Evolutionary conservation across 2,113 vertebrate genomes (phyloP), one percentile per base, ranked within the genome.

Genomic region (Albula glossodonta): DNA sequence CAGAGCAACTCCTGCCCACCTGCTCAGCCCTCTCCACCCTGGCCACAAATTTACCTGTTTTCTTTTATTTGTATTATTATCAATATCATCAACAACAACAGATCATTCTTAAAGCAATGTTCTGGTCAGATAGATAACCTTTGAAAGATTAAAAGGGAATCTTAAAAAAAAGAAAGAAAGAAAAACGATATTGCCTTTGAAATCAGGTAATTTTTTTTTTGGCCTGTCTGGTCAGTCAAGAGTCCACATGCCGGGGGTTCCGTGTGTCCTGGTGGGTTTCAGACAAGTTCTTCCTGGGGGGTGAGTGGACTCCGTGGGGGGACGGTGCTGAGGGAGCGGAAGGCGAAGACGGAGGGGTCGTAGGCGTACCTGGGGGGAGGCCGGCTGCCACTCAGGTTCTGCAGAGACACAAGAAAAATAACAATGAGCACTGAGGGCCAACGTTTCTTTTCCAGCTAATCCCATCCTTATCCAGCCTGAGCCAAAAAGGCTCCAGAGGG

Each of bases 261-360:
- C 90, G 90, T 51, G 88, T n/a, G 70, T 74, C 9, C 22, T 5
- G 85, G 89, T 84, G 56, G 87, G 91, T 90, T 93, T 96, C 96
- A 97, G 88, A 95, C 95, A 94, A 96, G 95, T 86, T 98, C 97
- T 91, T 98, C 97, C 0, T 95, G 95, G 0, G 95, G 93, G 86
- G 94, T 94, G 89, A 97, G 90, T 0, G 97, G 96, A 88, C 96
- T 97, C 93, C 96, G 94, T 48, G 96, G 96, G 80, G 96, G 96
- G 88, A 95, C 96, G 41, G 96, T 95, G 95, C 97, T 97, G 90
- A 98, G 90, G 70, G 97, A 97, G 56, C 96, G 96, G 93, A 98
- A 98, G 90, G 97, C 95, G 86, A 97, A 98, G 90, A 95, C 95
- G 82, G 97, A 96, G 56, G 97, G 97, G 87, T 98, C 97, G 3